These are phyloP conservation scores for Trissolcus basalis DNA, from an alignment of 1,140 invertebrate species.

Conservation along the genomic window DNA sequence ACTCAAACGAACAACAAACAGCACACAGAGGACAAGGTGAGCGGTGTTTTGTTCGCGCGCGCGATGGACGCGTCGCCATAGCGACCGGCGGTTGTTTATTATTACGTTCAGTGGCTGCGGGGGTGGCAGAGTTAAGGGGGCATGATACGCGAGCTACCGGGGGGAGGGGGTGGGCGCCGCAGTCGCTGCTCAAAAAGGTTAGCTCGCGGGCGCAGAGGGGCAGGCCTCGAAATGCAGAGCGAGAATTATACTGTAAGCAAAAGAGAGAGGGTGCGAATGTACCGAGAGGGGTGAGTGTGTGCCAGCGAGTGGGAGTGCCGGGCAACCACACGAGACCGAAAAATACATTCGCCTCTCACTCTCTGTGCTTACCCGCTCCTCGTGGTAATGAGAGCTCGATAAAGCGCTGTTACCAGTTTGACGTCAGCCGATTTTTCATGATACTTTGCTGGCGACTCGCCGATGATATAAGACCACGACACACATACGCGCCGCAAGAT, in stretches of 20 bases:
- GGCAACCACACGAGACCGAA: constrained; percentile 75
- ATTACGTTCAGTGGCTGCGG: constrained; percentile 70
- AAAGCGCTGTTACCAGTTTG: constrained; percentile 75
- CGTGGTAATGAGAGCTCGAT: constrained; percentile 76
- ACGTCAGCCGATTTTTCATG: constrained; percentile 70
- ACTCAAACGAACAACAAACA: constrained; percentile 41
- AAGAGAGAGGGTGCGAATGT: constrained; percentile 18
- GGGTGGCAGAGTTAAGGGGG: constrained; percentile 42
- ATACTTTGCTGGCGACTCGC: constrained; percentile 28
- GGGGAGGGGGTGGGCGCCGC: constrained; percentile 19
- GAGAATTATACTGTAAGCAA: no score
- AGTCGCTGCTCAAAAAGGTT: constrained; percentile 54
- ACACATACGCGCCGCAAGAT: constrained; percentile 38
- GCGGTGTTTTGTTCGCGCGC: constrained; percentile 74
- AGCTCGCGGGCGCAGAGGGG: constrained; percentile 14
- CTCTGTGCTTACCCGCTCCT: constrained; percentile 48
- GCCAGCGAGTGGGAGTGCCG: constrained; percentile 67
- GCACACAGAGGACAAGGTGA: constrained; percentile 42
- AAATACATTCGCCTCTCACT: constrained; percentile 70
- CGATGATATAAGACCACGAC: constrained; percentile 52
- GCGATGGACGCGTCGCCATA: constrained; percentile 73
- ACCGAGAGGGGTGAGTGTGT: constrained; percentile 57
- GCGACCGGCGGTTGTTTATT: constrained; percentile 75
- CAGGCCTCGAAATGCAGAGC: no score
- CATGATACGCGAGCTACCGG: constrained; percentile 47